phyloP scores from a whole-genome alignment of 2,113 vertebrate genomes.

The Etia nguti region DNA sequence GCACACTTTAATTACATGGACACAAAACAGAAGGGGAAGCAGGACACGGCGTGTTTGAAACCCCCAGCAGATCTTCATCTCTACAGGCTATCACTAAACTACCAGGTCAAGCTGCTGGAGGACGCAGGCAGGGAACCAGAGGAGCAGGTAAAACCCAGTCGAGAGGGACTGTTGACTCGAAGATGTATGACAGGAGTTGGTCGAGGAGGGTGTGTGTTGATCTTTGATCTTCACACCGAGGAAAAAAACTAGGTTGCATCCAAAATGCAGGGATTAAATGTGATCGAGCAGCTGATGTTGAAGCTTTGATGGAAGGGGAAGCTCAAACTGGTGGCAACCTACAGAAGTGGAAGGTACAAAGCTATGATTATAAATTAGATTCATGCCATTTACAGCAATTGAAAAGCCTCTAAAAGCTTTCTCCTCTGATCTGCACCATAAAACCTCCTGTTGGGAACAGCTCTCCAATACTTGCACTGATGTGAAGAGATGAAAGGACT shows the following conservation, averaged over 20 bases:
- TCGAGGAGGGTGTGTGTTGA: not conserved
- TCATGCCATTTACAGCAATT: not conserved
- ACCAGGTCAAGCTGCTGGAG: not conserved
- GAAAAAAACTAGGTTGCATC: not conserved
- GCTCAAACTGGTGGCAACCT: not conserved
- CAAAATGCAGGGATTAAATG: not conserved
- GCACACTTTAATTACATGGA: not conserved
- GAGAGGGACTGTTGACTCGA: not conserved
- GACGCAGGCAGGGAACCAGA: not conserved
- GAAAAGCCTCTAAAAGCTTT: not conserved
- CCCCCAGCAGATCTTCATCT: not conserved
- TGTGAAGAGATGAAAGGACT: not conserved
- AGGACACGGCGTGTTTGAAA: not conserved
- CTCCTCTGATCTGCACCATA: not conserved
- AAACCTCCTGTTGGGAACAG: not conserved
- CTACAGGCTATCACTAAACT: not conserved
- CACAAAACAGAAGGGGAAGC: not conserved
- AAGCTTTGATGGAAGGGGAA: not conserved
- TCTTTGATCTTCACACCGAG: not conserved
- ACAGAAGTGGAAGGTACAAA: not conserved
- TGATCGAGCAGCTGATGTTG: not conserved
- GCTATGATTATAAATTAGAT: not conserved
- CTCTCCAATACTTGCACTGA: not conserved
- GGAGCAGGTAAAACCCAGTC: not conserved
- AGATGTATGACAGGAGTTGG: not conserved